Percentiles rank a stretch among this genome's conserved stretches.
Conservation (phyloP, 2,888 invertebrate genomes). For the Lysandra coridon region DNA sequence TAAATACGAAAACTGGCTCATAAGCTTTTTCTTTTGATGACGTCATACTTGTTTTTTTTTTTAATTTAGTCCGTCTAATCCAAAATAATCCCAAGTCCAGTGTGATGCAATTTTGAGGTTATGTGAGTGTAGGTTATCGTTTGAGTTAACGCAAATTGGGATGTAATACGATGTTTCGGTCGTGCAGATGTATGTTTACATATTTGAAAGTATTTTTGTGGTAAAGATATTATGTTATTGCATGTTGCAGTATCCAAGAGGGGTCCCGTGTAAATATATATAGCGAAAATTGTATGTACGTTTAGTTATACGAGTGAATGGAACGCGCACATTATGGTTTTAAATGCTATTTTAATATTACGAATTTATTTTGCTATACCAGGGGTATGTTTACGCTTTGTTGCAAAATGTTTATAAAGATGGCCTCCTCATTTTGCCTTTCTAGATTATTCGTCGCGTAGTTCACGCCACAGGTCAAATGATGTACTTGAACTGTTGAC, state of each 20-base stretch:
- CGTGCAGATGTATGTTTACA: constrained; percentile 14
- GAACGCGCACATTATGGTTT: constrained; percentile 41
- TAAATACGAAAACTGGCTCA: not conserved
- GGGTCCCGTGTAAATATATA: constrained; percentile 41
- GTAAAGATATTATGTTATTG: constrained; percentile 34
- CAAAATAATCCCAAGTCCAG: not conserved
- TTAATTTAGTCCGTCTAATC: not conserved
- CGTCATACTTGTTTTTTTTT: not conserved
- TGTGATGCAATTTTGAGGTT: constrained; percentile 5
- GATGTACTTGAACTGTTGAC: not conserved
- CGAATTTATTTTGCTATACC: constrained; percentile 36
- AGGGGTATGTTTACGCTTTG: constrained; percentile 32
- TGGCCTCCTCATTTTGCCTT: not conserved
- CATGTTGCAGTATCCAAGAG: constrained; percentile 33
- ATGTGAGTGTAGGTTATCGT: constrained; percentile 24
- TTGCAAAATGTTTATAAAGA: not conserved
- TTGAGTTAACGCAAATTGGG: constrained; percentile 12
- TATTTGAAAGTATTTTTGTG: constrained; percentile 31
- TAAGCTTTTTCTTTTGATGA: not conserved
- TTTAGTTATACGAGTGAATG: constrained; percentile 39
- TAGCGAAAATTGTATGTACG: constrained; percentile 40
- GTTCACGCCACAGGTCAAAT: not conserved
- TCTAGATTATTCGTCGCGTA: not conserved
- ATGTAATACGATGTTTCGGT: constrained; percentile 19
- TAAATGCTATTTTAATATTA: constrained; percentile 36